phyloP scores from a whole-genome alignment of 2,113 vertebrate genomes.

The Neomonachus schauinslandi region DNA sequence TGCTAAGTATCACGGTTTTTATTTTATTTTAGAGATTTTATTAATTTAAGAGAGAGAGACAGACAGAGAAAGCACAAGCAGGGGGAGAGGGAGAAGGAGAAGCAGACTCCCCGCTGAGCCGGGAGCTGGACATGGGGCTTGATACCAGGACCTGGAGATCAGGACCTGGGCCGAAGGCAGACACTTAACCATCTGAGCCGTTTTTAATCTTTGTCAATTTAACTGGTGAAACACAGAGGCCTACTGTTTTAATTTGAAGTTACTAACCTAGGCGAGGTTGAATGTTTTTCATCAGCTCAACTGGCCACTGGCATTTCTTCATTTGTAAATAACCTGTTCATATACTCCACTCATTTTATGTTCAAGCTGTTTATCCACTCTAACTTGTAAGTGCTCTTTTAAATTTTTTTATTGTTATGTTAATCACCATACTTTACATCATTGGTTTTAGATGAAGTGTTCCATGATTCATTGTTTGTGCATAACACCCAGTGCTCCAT shows the following conservation, averaged over 20 bases:
- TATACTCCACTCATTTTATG: neutral
- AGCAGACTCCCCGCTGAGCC: neutral
- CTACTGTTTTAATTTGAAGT: neutral
- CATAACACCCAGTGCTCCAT: too few species aligned
- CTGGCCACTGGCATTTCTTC: neutral
- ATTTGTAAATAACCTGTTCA: neutral
- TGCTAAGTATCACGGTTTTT: neutral
- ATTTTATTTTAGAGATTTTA: neutral
- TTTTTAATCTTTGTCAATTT: conserved; percentile 8
- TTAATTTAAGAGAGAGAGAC: neutral
- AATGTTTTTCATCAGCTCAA: neutral
- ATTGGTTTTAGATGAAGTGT: too few species aligned
- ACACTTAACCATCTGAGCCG: neutral
- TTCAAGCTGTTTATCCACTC: neutral
- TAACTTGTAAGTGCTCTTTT: neutral
- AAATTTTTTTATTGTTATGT: too few species aligned
- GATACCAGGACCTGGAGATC: neutral
- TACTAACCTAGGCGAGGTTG: neutral
- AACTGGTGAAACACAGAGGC: neutral
- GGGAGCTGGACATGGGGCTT: neutral
- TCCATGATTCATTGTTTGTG: too few species aligned
- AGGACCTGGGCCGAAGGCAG: neutral
- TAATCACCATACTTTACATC: too few species aligned
- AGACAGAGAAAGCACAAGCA: neutral
- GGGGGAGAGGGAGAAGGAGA: neutral